phyloP scores from a whole-genome alignment of 2,888 invertebrate species.

The Ophioninae sp. region DNA sequence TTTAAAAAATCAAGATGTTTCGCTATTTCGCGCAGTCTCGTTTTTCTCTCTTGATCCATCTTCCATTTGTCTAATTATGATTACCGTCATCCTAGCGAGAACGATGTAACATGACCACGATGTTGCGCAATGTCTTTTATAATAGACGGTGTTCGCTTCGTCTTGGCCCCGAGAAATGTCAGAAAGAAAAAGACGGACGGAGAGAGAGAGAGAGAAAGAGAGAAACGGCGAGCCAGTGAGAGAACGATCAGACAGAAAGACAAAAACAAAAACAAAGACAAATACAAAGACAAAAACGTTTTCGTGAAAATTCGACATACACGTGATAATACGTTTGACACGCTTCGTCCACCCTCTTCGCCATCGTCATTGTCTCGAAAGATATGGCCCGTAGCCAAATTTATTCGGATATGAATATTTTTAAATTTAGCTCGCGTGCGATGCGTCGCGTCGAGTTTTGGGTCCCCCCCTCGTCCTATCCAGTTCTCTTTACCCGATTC shows the following conservation, averaged over 20 bases:
- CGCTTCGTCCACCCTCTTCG: slow-evolving; percentile 13
- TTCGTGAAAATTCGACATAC: background rate
- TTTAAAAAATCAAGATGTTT: background rate
- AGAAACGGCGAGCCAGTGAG: background rate
- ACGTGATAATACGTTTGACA: background rate
- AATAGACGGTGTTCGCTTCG: slow-evolving; percentile 45
- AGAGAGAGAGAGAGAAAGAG: background rate
- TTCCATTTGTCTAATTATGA: slow-evolving; percentile 65
- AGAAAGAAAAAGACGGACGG: slow-evolving; percentile 9
- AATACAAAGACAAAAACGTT: background rate
- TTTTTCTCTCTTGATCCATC: slow-evolving; percentile 14
- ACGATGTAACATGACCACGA: slow-evolving; percentile 66
- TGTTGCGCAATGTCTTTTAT: slow-evolving; percentile 76
- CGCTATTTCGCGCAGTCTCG: background rate
- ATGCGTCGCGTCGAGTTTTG: slow-evolving; percentile 3
- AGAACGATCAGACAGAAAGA: background rate
- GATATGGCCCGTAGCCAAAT: slow-evolving; percentile 20
- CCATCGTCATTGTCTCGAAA: slow-evolving; percentile 11
- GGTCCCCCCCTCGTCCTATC: background rate
- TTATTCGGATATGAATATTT: slow-evolving; percentile 19
- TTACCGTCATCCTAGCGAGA: slow-evolving; percentile 66
- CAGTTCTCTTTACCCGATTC: background rate
- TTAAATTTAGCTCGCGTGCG: slow-evolving; percentile 19
- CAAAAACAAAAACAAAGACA: background rate
- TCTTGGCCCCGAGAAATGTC: slow-evolving; percentile 25